A percentile compares a stretch with the other conserved stretches of the same genome.
Conservation (phyloP, 2,113 vertebrate genomes). For the Diphyllodes magnificus region DNA sequence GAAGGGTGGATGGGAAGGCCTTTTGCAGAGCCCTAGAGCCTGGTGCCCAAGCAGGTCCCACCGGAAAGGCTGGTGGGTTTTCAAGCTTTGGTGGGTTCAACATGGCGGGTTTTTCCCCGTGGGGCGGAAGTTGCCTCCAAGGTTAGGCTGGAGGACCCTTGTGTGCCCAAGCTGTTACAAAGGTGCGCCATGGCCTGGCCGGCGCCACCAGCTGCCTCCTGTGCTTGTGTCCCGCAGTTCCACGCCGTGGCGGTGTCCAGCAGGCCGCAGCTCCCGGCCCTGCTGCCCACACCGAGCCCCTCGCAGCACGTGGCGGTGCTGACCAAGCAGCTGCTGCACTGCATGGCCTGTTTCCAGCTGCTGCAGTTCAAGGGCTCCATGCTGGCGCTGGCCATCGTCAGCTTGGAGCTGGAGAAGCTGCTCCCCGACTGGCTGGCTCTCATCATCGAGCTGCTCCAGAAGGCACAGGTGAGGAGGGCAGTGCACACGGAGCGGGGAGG, state of each 20-base stretch:
- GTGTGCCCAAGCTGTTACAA: accelerated
- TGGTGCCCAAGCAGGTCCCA: background rate
- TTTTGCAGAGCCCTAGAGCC: background rate
- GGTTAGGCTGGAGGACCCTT: background rate
- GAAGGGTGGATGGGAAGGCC: background rate
- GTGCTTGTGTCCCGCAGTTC: slow-evolving; percentile 73
- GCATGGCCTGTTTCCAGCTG: slow-evolving; percentile 86
- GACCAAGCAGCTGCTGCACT: slow-evolving; percentile 84
- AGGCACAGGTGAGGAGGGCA: slow-evolving; percentile 80
- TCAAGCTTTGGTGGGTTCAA: background rate
- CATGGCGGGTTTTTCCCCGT: accelerated
- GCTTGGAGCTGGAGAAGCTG: slow-evolving; percentile 93
- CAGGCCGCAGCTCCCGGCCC: slow-evolving; percentile 78
- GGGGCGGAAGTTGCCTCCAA: accelerated
- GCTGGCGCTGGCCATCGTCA: slow-evolving; percentile 90
- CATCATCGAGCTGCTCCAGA: slow-evolving; percentile 90
- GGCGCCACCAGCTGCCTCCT: accelerated
- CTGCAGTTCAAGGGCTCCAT: slow-evolving; percentile 89
- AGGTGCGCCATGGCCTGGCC: background rate
- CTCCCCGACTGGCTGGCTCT: slow-evolving; percentile 94
- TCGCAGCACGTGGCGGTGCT: slow-evolving; percentile 87
- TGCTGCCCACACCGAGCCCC: slow-evolving; percentile 74
- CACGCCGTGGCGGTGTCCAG: slow-evolving; percentile 85
- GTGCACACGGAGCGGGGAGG: accelerated
- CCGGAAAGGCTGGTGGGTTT: background rate